Evolutionary conservation across 1,140 invertebrate species (phyloP).

Genomic region (Calliopsis andreniformis): DNA sequence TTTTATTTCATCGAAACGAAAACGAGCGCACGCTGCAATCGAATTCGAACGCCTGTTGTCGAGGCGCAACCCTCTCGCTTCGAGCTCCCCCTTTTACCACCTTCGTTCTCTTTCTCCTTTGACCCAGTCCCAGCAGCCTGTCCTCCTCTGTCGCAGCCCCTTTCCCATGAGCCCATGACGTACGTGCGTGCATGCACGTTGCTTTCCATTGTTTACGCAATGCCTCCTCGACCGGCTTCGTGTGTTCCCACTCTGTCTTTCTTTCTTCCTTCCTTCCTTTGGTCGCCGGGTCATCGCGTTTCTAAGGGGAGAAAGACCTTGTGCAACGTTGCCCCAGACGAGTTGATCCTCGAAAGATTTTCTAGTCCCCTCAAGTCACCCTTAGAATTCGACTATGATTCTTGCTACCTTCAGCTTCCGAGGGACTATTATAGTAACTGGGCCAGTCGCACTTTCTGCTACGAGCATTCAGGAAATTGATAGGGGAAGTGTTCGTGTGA

Average conservation of each 20-base stretch:
- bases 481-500: too few species aligned
- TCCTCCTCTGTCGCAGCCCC: constrained; percentile 24
- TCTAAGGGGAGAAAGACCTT: constrained; percentile 20
- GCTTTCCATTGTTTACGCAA: constrained; percentile 73
- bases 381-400: constrained; percentile 10
- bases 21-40: background rate
- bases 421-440: too few species aligned
- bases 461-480: too few species aligned
- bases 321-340: constrained; percentile 10
- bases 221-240: constrained; percentile 60
- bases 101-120: constrained; percentile 37
- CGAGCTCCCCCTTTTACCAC: constrained; percentile 27
- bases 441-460: too few species aligned
- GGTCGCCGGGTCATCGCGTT: constrained; percentile 32
- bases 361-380: background rate
- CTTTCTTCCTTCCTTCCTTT: constrained; percentile 38
- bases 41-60: background rate
- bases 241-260: constrained; percentile 34
- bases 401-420: background rate
- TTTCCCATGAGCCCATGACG: constrained; percentile 55
- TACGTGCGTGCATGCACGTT: constrained; percentile 44
- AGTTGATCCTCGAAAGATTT: constrained; percentile 36
- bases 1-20: background rate
- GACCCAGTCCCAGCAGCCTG: constrained; percentile 36
- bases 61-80: constrained; percentile 35